A percentile compares a stretch with the other conserved stretches of the same genome.
These are phyloP conservation scores for Margaritifera margaritifera DNA, from an alignment of 2,888 invertebrate genomes.

Conservation along the genomic window DNA sequence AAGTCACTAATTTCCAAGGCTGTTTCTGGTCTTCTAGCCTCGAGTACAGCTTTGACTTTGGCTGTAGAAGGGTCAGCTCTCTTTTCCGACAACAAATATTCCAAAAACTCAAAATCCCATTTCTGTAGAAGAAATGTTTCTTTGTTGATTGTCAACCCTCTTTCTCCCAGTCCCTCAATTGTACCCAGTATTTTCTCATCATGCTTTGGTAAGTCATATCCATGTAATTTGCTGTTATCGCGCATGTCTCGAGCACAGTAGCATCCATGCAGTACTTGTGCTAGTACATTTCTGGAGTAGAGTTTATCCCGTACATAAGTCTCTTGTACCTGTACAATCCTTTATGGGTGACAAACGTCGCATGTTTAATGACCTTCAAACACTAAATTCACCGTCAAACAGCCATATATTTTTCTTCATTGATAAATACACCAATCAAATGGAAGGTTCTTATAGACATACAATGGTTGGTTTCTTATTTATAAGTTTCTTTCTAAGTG, in stretches of 20 bases:
- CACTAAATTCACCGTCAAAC: no score
- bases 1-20: constrained; percentile 35
- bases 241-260: constrained; percentile 30
- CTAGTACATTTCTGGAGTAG: constrained; percentile 43
- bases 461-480: no score
- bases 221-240: constrained; percentile 44
- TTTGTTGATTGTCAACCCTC: constrained; percentile 28
- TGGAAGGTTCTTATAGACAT: no score
- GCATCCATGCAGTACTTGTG: constrained; percentile 20
- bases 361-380: no score
- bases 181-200: constrained; percentile 16
- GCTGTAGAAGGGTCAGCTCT: constrained; percentile 19
- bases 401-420: no score
- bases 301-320: no score
- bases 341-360: constrained; percentile 44
- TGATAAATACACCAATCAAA: no score
- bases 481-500: no score
- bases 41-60: constrained; percentile 28
- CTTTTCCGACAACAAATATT: constrained; percentile 20
- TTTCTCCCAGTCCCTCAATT: constrained; percentile 15
- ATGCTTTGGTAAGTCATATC: constrained; percentile 28
- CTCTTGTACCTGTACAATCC: constrained; percentile 39
- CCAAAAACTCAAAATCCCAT: constrained; percentile 28
- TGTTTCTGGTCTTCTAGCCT: constrained; percentile 24
- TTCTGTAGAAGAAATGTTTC: constrained; percentile 34